Conservation (phyloP, 2,113 vertebrate genomes). For the Ancistrus triradiatus region DNA sequence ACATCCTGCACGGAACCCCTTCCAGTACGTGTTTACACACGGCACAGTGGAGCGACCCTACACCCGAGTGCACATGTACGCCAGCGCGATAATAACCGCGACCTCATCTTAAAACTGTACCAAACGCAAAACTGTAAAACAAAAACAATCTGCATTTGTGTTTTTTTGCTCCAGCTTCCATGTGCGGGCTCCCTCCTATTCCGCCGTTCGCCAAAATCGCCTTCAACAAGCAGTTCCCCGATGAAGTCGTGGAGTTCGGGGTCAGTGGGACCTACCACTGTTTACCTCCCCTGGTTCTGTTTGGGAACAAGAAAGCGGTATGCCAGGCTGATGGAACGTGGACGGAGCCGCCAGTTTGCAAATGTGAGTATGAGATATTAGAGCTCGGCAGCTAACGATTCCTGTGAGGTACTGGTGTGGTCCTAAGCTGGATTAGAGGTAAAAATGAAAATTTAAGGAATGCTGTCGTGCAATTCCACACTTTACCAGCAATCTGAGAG, state of each 20-base stretch:
- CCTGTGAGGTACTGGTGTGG: too few species aligned
- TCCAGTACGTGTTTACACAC: slow-evolving; percentile 68
- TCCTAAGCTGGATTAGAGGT: too few species aligned
- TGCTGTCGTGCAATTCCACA: too few species aligned
- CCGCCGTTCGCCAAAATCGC: slow-evolving; percentile 67
- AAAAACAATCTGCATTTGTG: not conserved
- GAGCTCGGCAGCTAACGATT: too few species aligned
- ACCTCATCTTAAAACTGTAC: not conserved
- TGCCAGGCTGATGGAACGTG: slow-evolving; percentile 76
- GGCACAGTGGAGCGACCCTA: slow-evolving; percentile 70
- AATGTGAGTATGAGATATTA: slow-evolving; percentile 59
- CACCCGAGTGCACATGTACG: slow-evolving; percentile 73
- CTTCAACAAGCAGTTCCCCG: slow-evolving; percentile 41
- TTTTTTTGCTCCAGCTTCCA: slow-evolving; percentile 63
- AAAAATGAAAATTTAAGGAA: too few species aligned
- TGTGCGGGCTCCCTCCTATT: slow-evolving; percentile 69
- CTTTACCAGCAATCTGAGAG: too few species aligned
- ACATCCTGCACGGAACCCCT: slow-evolving; percentile 66
- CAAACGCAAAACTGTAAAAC: too few species aligned
- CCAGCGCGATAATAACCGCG: not conserved
- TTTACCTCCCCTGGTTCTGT: slow-evolving; percentile 62
- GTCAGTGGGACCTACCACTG: slow-evolving; percentile 70
- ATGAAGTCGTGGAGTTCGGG: slow-evolving; percentile 58
- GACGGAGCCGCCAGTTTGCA: slow-evolving; percentile 78
- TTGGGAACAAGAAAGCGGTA: slow-evolving; percentile 70